Evolutionary conservation across 1,140 invertebrate species (phyloP), one percentile per base, ranked within the genome.

Genomic region (Drosophila equinoxialis): DNA sequence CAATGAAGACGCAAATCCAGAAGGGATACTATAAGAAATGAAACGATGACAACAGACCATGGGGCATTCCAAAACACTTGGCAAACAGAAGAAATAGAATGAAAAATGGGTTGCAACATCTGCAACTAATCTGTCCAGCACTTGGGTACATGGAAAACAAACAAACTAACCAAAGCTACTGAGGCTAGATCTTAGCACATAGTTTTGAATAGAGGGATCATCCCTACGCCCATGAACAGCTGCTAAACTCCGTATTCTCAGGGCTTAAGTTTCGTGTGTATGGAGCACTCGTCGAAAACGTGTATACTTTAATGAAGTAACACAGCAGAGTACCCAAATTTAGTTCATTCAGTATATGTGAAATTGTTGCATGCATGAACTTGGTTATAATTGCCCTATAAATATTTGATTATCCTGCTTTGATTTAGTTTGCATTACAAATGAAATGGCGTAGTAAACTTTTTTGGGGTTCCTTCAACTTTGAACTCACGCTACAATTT

Each of bases 331-430:
- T 51, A 51, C 14, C 14, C 3, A 51, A 51, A 51, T 51, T 51
- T 51, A 23, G 17, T 51, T 51, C 17, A 7, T 11, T 14, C 17
- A 11, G 45, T 51, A 20, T 51, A 51, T 14, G 23, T 35, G 41
- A n/a, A n/a, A 30, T 11, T 42, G 37, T 42, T 45, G 37, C 41
- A 45, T 72, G 64, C 14, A 41, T 26, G 42, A 60, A 17, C 59
- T 87, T 51, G 45, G 45, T 11, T 51, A 51, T 76, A 75, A 87
- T 87, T 87, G 83, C 68, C 68, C 17, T 58, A 68, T 79, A 71
- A 86, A 85, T 86, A 76, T 76, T 85, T 86, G 35, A 86, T 81
- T 54, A 3, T 23, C 3, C 45, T 59, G 1, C 0, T 11, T n/a
- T 62, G 14, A 57, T 68, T 65, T 74, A 62, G 64, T 70, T 78